phyloP scores from a whole-genome alignment of 2,888 invertebrate species.

The Tetranychus truncatus region DNA sequence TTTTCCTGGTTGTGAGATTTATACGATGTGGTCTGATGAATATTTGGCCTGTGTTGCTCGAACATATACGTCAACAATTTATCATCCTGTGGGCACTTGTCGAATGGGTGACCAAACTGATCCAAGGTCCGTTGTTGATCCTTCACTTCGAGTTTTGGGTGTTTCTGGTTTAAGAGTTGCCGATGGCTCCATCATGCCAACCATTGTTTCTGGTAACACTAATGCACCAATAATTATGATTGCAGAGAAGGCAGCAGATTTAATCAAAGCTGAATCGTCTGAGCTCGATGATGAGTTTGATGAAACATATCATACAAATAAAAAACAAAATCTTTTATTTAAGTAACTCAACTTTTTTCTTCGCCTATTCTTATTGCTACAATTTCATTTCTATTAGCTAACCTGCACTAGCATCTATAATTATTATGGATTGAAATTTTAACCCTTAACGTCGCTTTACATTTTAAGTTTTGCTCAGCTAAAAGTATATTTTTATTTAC shows the following conservation, averaged over 20 bases:
- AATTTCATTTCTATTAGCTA: too few relatives aligned
- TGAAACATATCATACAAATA: background rate
- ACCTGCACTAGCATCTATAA: too few relatives aligned
- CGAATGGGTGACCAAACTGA: conserved; percentile 27
- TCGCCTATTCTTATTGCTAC: too few relatives aligned
- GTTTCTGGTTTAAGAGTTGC: conserved; percentile 59
- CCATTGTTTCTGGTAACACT: conserved; percentile 68
- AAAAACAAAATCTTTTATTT: background rate
- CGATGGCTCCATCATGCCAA: conserved; percentile 73
- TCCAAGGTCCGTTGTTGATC: conserved; percentile 28
- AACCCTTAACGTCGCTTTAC: too few relatives aligned
- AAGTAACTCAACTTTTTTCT: too few relatives aligned
- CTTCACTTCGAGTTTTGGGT: conserved; percentile 34
- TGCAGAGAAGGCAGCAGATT: conserved; percentile 66
- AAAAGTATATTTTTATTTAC: too few relatives aligned
- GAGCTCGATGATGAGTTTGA: background rate
- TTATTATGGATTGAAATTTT: too few relatives aligned
- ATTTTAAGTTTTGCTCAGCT: too few relatives aligned
- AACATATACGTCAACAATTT: conserved; percentile 28
- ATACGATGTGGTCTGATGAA: conserved; percentile 25
- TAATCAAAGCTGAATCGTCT: conserved; percentile 46
- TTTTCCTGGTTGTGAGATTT: conserved; percentile 51
- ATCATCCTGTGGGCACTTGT: conserved; percentile 28
- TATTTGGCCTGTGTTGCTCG: conserved; percentile 28
- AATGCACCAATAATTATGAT: conserved; percentile 80